phyloP scores from a whole-genome alignment of 64 coral and sea anemone genomes.

The Montipora efflorescens region DNA sequence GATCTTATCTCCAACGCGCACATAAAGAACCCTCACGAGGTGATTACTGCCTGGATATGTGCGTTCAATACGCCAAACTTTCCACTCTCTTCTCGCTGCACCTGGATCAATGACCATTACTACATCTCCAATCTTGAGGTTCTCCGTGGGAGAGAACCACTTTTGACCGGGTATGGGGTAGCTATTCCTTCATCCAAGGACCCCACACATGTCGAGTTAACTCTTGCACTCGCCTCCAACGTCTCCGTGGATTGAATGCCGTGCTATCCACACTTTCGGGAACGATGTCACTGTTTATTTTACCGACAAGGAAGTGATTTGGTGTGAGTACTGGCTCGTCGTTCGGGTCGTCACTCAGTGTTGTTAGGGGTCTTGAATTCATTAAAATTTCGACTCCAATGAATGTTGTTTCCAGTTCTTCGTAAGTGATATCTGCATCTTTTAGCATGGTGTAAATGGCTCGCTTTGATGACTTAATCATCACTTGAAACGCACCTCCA shows the following conservation, averaged over 20 bases:
- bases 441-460: constrained; percentile 12
- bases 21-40: no score
- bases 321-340: constrained; percentile 46
- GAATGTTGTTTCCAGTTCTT: background rate
- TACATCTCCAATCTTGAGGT: no score
- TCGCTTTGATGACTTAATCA: constrained; percentile 51
- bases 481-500: background rate
- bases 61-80: no score
- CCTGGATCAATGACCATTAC: no score
- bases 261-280: constrained; percentile 44
- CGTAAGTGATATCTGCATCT: constrained; percentile 33
- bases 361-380: constrained; percentile 48
- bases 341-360: constrained; percentile 8
- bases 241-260: background rate
- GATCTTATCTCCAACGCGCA: no score
- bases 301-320: constrained; percentile 53
- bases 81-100: no score
- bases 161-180: no score
- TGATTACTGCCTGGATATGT: no score
- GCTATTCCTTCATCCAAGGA: no score
- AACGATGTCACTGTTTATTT: constrained; percentile 44
- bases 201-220: no score
- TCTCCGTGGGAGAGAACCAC: no score
- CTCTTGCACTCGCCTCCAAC: constrained; percentile 52
- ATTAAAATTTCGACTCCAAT: constrained; percentile 49